phyloP scores from a whole-genome alignment of 2,888 invertebrate species.

The Lasioglossum morio region DNA sequence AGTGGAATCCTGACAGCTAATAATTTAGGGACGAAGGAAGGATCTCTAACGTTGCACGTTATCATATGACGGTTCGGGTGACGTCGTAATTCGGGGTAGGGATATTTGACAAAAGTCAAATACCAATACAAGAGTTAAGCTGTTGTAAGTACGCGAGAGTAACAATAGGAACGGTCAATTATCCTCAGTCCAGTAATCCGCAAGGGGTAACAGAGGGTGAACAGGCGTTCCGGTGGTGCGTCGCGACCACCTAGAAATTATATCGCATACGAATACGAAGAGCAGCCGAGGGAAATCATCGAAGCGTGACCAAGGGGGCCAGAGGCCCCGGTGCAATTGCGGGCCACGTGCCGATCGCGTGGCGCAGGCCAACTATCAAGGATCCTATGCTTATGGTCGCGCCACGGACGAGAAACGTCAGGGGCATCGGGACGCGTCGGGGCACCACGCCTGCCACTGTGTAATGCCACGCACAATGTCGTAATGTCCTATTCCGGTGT shows the following conservation, averaged over 20 bases:
- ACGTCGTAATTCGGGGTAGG: neutral
- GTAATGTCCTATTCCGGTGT: conserved; percentile 76
- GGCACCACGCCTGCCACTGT: neutral
- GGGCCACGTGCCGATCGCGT: conserved; percentile 73
- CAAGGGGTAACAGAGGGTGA: conserved; percentile 51
- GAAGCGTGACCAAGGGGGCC: conserved; percentile 57
- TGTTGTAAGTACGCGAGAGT: neutral
- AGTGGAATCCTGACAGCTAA: neutral
- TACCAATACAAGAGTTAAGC: neutral
- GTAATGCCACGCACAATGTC: conserved; percentile 68
- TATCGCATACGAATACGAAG: conserved; percentile 34
- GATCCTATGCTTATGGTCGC: neutral
- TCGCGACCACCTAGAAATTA: conserved; percentile 26
- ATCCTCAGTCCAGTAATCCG: conserved; percentile 26
- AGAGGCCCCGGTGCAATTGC: conserved; percentile 58
- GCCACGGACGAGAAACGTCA: neutral
- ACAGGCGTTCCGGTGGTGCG: conserved; percentile 16
- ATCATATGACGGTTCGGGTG: neutral
- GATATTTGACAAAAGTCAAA: neutral
- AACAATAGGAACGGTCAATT: conserved; percentile 12
- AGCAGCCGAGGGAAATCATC: conserved; percentile 43
- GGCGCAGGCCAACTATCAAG: conserved; percentile 44
- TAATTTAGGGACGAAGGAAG: neutral
- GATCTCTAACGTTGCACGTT: neutral
- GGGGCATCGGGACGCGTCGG: neutral